phyloP scores from a whole-genome alignment of 2,888 invertebrate genomes.

The Andrena praecox region DNA sequence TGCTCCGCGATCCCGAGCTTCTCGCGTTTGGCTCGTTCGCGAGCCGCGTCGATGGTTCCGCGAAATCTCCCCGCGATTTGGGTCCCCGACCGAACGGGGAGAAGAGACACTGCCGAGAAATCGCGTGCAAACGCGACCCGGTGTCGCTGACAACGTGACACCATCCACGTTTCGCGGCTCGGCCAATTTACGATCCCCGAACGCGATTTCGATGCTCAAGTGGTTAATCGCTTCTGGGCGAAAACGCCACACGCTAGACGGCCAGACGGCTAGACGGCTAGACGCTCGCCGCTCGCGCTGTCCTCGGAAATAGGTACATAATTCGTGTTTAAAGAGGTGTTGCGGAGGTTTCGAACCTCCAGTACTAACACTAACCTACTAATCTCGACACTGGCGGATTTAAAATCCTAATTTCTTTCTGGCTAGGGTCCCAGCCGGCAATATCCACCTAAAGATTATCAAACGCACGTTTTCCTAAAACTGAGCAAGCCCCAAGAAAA shows the following conservation, averaged over 20 bases:
- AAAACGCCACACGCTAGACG: slow-evolving; percentile 18
- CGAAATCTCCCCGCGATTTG: slow-evolving; percentile 36
- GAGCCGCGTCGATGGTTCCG: slow-evolving; percentile 23
- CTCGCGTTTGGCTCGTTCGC: slow-evolving; percentile 39
- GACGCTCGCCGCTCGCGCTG: background rate
- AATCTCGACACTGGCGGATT: too few species aligned
- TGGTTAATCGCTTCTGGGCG: slow-evolving; percentile 40
- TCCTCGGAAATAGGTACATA: slow-evolving; percentile 20
- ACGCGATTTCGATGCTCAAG: slow-evolving; percentile 32
- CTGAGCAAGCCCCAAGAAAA: too few species aligned
- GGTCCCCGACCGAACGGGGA: slow-evolving; percentile 8
- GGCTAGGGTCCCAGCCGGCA: too few species aligned
- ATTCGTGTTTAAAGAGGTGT: background rate
- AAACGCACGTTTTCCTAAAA: too few species aligned
- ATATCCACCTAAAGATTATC: too few species aligned
- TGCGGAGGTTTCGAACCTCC: too few species aligned
- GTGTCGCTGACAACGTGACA: too few species aligned
- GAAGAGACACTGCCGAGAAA: slow-evolving; percentile 13
- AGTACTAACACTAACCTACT: too few species aligned
- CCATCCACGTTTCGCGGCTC: background rate
- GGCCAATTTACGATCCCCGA: slow-evolving; percentile 4
- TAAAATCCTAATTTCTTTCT: too few species aligned
- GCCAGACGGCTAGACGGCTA: too few species aligned
- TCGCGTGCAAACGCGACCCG: slow-evolving; percentile 3
- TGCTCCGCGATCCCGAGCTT: slow-evolving; percentile 59